Evolutionary conservation across 2,888 invertebrate genomes (phyloP).

Genomic region (Argyresthia goedartella): DNA sequence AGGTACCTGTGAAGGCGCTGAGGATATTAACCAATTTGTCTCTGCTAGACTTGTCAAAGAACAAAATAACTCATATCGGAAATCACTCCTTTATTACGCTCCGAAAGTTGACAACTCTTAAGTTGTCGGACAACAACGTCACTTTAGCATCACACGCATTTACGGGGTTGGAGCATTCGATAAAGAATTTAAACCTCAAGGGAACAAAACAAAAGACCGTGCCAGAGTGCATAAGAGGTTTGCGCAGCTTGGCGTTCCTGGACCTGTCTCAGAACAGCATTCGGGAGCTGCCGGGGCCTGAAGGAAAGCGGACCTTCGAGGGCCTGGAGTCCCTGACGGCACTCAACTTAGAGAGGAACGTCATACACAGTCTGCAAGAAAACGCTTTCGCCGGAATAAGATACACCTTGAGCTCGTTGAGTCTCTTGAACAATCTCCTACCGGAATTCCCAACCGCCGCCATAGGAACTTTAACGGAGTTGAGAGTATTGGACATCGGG

Average conservation of each 20-base stretch:
- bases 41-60: slow-evolving; percentile 87
- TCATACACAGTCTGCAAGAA: slow-evolving; percentile 82
- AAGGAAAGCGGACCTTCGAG: slow-evolving; percentile 77
- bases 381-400: slow-evolving; percentile 85
- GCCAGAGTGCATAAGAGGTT: slow-evolving; percentile 82
- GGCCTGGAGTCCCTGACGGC: slow-evolving; percentile 87
- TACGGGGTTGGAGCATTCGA: slow-evolving; percentile 81
- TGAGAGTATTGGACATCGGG: slow-evolving; percentile 91
- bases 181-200: slow-evolving; percentile 92
- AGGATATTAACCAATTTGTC: slow-evolving; percentile 77
- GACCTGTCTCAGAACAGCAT: slow-evolving; percentile 92
- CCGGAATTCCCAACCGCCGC: slow-evolving; percentile 89
- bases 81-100: slow-evolving; percentile 82
- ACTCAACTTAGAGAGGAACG: slow-evolving; percentile 88
- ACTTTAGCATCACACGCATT: slow-evolving; percentile 79
- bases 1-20: slow-evolving; percentile 82
- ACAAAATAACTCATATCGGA: slow-evolving; percentile 79
- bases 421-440: slow-evolving; percentile 88
- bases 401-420: slow-evolving; percentile 87
- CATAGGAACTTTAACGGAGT: slow-evolving; percentile 80
- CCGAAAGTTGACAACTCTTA: slow-evolving; percentile 81
- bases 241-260: slow-evolving; percentile 86
- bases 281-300: slow-evolving; percentile 81
- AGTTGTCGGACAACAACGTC: slow-evolving; percentile 89
- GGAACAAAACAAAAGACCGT: slow-evolving; percentile 85